phyloP scores from a whole-genome alignment of 92 coral and sea anemone species.

The Bergia puertoricense region DNA sequence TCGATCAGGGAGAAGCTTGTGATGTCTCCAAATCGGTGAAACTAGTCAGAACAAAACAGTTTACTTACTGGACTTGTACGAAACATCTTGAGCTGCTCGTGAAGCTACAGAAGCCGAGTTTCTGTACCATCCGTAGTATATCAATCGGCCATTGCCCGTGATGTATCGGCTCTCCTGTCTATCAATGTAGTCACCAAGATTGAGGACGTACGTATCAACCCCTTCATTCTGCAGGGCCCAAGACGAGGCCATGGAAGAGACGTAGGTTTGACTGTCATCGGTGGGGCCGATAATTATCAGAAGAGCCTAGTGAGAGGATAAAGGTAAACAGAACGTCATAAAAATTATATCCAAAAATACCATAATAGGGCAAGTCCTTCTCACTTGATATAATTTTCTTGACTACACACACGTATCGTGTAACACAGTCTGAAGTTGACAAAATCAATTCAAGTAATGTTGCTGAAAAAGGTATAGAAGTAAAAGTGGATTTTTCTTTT shows the following conservation, averaged over 20 bases:
- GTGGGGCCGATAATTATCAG: conserved; percentile 37
- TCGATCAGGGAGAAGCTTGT: not conserved
- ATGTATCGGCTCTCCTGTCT: conserved; percentile 33
- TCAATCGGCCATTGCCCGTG: conserved; percentile 20
- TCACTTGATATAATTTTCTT: no score
- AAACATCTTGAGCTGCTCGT: conserved; percentile 34
- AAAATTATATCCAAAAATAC: no score
- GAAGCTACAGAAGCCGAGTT: conserved; percentile 28
- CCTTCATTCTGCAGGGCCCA: conserved; percentile 13
- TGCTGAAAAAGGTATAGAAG: no score
- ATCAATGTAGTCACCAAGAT: conserved; percentile 40
- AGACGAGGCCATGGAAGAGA: conserved; percentile 20
- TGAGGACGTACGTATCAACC: conserved; percentile 33
- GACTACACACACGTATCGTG: no score
- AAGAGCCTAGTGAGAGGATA: conserved; percentile 22
- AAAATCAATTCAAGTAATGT: no score
- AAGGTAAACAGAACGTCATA: not conserved
- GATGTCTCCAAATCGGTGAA: not conserved
- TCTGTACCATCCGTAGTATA: conserved; percentile 37
- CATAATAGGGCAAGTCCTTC: no score
- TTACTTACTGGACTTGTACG: not conserved
- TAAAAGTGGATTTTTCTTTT: no score
- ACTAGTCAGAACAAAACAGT: not conserved
- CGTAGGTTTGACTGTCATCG: conserved; percentile 35
- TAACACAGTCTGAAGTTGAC: no score